A percentile compares a stretch with the other conserved stretches of the same genome.
Evolutionary conservation across 2,113 vertebrate genomes (phyloP).

Genomic region (Indicator maculatus): DNA sequence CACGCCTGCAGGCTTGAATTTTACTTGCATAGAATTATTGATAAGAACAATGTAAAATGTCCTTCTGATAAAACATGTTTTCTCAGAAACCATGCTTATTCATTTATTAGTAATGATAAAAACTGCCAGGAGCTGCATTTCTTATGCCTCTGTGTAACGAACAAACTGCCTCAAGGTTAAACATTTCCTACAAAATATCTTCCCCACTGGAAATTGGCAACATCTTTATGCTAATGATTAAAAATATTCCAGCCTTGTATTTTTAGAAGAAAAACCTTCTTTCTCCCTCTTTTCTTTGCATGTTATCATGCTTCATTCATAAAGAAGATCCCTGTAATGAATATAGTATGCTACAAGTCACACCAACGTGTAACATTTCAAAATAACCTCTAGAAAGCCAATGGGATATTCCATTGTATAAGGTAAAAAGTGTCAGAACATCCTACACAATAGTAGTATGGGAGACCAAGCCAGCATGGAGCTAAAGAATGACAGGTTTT

Average conservation of each 20-base stretch:
- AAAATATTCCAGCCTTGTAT: constrained; percentile 27
- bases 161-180: constrained; percentile 61
- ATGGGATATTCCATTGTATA: neutral
- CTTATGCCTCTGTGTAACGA: constrained; percentile 61
- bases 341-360: neutral
- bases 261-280: neutral
- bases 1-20: constrained; percentile 31
- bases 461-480: neutral
- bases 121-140: constrained; percentile 60
- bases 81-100: constrained; percentile 47
- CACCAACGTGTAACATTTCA: neutral
- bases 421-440: neutral
- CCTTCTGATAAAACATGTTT: constrained; percentile 50
- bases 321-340: neutral
- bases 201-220: constrained; percentile 41
- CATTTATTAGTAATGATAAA: constrained; percentile 66
- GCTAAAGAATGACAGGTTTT: neutral
- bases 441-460: neutral
- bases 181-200: constrained; percentile 43
- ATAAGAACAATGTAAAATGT: constrained; percentile 58
- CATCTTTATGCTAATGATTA: constrained; percentile 60
- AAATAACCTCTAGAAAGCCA: neutral
- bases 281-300: neutral
- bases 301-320: neutral
- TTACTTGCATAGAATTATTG: constrained; percentile 65